Conservation (phyloP, 2,888 invertebrate species). For the Cantharis flavilabris region DNA sequence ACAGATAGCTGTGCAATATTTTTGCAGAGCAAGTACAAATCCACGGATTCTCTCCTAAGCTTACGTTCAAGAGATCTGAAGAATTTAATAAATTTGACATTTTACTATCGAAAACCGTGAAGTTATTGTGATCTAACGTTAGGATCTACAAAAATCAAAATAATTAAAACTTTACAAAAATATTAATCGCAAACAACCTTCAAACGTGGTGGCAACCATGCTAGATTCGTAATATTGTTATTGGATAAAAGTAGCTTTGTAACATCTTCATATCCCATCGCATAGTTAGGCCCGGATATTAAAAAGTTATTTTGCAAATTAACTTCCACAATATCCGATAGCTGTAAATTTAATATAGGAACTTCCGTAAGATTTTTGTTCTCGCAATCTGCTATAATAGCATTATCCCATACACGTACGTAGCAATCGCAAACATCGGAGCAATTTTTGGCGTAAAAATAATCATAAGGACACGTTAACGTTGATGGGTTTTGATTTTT, state of each 20-base stretch:
- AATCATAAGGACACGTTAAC: conserved; percentile 55
- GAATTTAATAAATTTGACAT: conserved; percentile 51
- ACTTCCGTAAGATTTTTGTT: conserved; percentile 54
- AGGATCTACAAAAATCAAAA: conserved; percentile 46
- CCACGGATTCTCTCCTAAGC: neutral
- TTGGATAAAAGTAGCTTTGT: conserved; percentile 57
- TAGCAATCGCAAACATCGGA: conserved; percentile 60
- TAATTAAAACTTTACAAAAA: neutral
- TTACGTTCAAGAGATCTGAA: conserved; percentile 42
- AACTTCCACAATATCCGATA: conserved; percentile 35
- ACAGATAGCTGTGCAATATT: neutral
- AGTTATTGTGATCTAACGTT: conserved; percentile 62
- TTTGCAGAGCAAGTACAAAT: neutral
- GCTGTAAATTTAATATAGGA: conserved; percentile 46
- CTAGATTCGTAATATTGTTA: conserved; percentile 56
- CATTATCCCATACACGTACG: conserved; percentile 55
- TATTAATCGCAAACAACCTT: conserved; percentile 42
- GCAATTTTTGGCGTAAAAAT: conserved; percentile 48
- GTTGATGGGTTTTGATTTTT: conserved; percentile 52
- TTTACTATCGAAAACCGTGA: conserved; percentile 56
- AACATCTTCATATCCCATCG: conserved; percentile 56
- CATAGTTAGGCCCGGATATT: conserved; percentile 17
- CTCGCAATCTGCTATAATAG: conserved; percentile 62
- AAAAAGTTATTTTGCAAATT: conserved; percentile 38
- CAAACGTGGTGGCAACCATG: conserved; percentile 56